Evolutionary conservation across 1,140 invertebrate genomes (phyloP), one percentile per base, ranked within the genome.

Genomic region (Papilio aristodemus): DNA sequence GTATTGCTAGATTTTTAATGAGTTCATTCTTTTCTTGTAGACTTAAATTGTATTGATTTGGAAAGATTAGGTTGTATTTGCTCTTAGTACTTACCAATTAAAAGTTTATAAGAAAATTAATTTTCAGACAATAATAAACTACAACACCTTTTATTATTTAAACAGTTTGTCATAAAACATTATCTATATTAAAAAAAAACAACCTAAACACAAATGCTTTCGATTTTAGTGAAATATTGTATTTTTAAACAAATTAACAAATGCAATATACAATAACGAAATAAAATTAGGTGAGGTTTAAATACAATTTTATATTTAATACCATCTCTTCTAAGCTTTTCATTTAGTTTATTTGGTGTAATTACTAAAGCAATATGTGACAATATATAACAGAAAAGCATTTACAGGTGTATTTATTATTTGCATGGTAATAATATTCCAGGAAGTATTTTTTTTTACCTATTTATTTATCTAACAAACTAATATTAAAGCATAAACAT

Each of bases 401-500:
- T 41, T 19, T 39, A 63, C 19, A 25, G 11, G 19, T 41, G 27
- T 32, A 32, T 25, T 22, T 32, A 32, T 25, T 22, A 63, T 25
- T 63, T 63, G n/a, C 10, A 41, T 43, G 38, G 17, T 43, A 64
- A 64, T 64, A 64, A 64, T 64, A 64, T 64, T 39, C 60, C 60
- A 50, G n/a, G 25, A 66, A 50, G 36, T 66, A 66, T 66, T 66
- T 64, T 66, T n/a, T 62, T n/a, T 62, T 78, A 79, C 73, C 77
- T 80, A 83, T 80, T 75, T 71, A 77, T 74, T 78, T 73, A 72
- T 76, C 80, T 83, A 83, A 75, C 50, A 79, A 70, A 74, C 79
- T 83, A 80, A 80, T 37, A 83, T 83, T 83, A 80, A 80, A 79
- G 77, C 75, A 80, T 79, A 70, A 71, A 80, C 71, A 71, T 74